Conservation (phyloP, 2,113 vertebrate species). For the Pelecanus crispus region DNA sequence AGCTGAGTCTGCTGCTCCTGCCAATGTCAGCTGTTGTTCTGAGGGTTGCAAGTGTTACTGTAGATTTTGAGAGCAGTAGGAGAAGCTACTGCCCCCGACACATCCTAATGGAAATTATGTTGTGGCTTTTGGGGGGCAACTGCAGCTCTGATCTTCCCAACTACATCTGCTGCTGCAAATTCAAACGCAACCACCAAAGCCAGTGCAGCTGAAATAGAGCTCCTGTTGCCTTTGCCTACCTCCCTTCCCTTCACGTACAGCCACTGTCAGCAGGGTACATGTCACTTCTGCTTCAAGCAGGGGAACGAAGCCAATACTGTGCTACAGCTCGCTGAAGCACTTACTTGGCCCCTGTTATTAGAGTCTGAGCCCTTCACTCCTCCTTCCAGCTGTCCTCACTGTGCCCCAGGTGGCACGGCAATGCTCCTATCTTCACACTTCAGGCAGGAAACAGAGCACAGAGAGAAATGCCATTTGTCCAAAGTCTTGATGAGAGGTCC, state of each 20-base stretch:
- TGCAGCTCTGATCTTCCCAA: neutral
- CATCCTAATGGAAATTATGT: neutral
- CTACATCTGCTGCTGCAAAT: neutral
- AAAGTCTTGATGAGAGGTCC: conserved; percentile 17
- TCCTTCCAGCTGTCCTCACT: conserved; percentile 50
- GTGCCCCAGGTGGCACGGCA: conserved; percentile 50
- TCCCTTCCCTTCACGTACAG: neutral
- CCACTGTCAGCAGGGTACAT: conserved; percentile 46
- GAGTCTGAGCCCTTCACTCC: conserved; percentile 44
- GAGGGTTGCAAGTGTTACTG: neutral
- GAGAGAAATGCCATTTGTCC: conserved; percentile 51
- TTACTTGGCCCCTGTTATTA: conserved; percentile 54
- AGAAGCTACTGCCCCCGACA: neutral
- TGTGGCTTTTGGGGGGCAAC: neutral
- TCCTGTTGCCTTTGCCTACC: neutral
- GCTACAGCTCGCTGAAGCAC: conserved; percentile 60
- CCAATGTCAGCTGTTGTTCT: conserved; percentile 47
- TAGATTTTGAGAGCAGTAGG: neutral
- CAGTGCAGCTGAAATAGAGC: neutral
- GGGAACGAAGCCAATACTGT: conserved; percentile 31
- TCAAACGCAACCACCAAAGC: neutral
- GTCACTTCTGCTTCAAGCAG: conserved; percentile 42
- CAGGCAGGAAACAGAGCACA: conserved; percentile 63
- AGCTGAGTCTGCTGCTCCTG: conserved; percentile 4
- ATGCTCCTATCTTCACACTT: conserved; percentile 55